These are phyloP conservation scores for Colaptes auratus DNA, from an alignment of 2,113 vertebrate species.

Conservation along the genomic window DNA sequence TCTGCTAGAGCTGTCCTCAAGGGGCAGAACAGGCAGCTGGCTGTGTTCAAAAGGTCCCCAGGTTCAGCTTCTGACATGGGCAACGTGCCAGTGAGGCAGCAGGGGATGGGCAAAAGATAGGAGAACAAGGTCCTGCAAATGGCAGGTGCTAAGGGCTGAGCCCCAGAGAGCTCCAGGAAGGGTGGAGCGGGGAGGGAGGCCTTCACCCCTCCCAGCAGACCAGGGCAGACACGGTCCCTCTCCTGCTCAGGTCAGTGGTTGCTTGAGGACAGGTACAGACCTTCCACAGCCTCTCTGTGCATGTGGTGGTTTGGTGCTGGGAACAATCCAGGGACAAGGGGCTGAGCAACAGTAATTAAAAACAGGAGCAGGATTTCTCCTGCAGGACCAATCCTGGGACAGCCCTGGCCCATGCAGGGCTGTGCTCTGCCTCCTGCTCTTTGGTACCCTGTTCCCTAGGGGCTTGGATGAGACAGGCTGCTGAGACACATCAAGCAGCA, in stretches of 20 bases:
- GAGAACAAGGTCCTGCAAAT: not conserved
- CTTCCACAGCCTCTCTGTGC: not conserved
- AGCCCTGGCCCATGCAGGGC: not conserved
- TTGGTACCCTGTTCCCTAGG: not conserved
- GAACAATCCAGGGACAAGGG: not conserved
- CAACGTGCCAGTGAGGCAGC: not conserved
- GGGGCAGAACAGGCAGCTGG: not conserved
- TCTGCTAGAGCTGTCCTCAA: not conserved
- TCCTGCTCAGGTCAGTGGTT: not conserved
- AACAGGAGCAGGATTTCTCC: not conserved
- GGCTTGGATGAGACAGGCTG: not conserved
- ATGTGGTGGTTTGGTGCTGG: not conserved
- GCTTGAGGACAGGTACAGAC: not conserved
- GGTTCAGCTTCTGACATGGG: not conserved
- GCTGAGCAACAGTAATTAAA: not conserved
- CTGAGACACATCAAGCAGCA: not conserved
- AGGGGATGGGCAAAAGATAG: not conserved
- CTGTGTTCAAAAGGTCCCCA: not conserved
- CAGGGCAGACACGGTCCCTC: not conserved
- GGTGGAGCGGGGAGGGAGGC: not conserved
- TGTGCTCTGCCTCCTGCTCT: not conserved
- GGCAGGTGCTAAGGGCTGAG: not conserved
- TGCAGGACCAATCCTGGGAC: not conserved
- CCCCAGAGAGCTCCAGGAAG: not conserved
- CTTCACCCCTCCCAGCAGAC: not conserved